These are phyloP conservation scores for Thelaira solivaga DNA, from an alignment of 2,888 invertebrate species.

Conservation along the genomic window DNA sequence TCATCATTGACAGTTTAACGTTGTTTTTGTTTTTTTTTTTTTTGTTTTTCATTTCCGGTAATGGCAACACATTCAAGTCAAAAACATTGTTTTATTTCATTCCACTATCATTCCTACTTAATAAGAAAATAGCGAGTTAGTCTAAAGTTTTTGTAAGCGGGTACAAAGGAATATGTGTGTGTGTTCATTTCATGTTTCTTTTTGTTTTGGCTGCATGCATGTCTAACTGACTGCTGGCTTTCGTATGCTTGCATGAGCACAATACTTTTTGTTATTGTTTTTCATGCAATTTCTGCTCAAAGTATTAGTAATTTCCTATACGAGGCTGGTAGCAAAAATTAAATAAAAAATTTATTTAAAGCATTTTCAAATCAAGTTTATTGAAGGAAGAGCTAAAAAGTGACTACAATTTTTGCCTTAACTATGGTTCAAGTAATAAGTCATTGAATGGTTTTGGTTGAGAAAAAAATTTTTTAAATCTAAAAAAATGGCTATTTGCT, in stretches of 20 bases:
- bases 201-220: background rate
- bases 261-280: background rate
- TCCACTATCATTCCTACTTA: slow-evolving; percentile 7
- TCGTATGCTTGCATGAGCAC: slow-evolving; percentile 24
- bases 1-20: slow-evolving; percentile 44
- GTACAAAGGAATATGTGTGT: background rate
- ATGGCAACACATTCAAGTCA: background rate
- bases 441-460: no score
- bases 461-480: no score
- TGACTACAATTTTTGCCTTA: no score
- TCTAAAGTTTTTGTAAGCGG: background rate
- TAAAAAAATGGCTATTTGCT: no score
- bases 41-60: slow-evolving; percentile 43
- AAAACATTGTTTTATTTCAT: background rate
- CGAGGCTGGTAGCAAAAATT: no score
- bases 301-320: background rate
- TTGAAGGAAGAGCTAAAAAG: no score
- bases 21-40: no score
- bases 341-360: no score
- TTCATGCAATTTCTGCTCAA: background rate
- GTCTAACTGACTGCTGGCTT: slow-evolving; percentile 25
- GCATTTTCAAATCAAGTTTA: background rate
- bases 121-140: background rate
- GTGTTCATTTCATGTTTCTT: background rate
- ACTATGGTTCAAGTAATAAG: no score